Percentiles rank a stretch among this genome's conserved stretches.
phyloP scores from a whole-genome alignment of 35 echinoderm and acorn worm genomes.

The Heliocidaris tuberculata region DNA sequence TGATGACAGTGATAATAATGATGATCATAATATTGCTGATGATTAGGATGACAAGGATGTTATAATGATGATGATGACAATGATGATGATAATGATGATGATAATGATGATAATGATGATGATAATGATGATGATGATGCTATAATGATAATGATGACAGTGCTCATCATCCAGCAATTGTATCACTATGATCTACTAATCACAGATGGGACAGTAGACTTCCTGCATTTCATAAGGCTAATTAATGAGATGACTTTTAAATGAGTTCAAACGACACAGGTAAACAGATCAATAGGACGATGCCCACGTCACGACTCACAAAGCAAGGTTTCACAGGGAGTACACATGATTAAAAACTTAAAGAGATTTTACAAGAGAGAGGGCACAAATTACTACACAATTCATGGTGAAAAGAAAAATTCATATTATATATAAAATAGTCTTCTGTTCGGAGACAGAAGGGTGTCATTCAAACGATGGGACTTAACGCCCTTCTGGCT shows the following conservation, averaged over 20 bases:
- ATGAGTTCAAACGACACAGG: background rate
- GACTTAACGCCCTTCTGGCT: no score
- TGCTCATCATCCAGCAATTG: background rate
- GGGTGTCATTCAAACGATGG: no score
- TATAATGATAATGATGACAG: background rate
- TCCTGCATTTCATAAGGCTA: background rate
- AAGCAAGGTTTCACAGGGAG: background rate
- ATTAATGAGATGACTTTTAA: conserved; percentile 13
- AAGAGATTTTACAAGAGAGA: background rate
- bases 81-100: background rate
- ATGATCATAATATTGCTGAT: background rate
- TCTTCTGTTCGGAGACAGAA: no score
- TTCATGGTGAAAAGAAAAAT: no score
- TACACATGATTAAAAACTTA: background rate
- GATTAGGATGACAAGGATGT: background rate
- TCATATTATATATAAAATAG: no score
- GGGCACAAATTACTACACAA: background rate
- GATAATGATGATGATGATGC: background rate
- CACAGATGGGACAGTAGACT: background rate
- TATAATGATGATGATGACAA: background rate
- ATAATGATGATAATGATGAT: background rate
- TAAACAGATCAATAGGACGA: background rate
- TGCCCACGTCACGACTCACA: background rate
- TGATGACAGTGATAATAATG: background rate
- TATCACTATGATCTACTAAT: background rate